Percentiles rank a stretch among this genome's conserved stretches.
Evolutionary conservation across 1,140 invertebrate genomes (phyloP).

Genomic region (Drosophila setifemur): DNA sequence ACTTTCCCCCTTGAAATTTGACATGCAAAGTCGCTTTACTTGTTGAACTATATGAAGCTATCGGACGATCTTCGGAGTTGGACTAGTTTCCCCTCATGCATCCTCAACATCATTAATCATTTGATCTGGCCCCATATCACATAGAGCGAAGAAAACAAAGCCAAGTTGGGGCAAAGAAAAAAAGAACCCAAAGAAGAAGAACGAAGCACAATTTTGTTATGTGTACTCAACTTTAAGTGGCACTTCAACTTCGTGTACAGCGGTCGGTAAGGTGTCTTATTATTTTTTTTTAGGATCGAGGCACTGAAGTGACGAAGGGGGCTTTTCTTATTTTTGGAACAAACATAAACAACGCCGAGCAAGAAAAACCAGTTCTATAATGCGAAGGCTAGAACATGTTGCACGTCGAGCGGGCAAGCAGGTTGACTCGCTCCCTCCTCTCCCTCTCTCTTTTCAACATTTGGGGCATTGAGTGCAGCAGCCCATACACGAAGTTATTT

Average conservation of each 20-base stretch:
- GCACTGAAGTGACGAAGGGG: conserved; percentile 3
- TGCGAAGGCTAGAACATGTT: conserved; percentile 63
- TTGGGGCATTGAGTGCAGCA: conserved; percentile 53
- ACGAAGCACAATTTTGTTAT: conserved; percentile 41
- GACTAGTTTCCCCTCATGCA: conserved; percentile 1
- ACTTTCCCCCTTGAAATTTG: background rate
- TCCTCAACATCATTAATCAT: conserved; percentile 46
- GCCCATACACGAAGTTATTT: conserved; percentile 36
- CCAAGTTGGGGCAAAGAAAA: background rate
- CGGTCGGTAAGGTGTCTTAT: conserved; percentile 32
- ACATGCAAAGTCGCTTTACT: background rate
- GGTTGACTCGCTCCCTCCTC: conserved; percentile 20
- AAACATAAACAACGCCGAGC: conserved; percentile 66
- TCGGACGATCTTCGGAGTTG: conserved; percentile 15
- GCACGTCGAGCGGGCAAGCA: conserved; percentile 39
- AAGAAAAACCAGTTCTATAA: conserved; percentile 47
- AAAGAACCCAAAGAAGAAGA: conserved; percentile 6
- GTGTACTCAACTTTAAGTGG: conserved; percentile 52
- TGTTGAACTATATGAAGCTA: conserved; percentile 11
- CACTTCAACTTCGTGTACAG: conserved; percentile 46
- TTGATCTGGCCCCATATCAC: conserved; percentile 47
- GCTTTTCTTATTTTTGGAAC: conserved; percentile 68
- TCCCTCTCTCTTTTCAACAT: conserved; percentile 14
- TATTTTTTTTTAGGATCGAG: conserved; percentile 13
- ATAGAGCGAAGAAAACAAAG: conserved; percentile 17